Percentiles rank a stretch among this genome's conserved stretches.
Conservation (phyloP, 2,888 invertebrate genomes). For the Drosophila quasianomalipes region DNA sequence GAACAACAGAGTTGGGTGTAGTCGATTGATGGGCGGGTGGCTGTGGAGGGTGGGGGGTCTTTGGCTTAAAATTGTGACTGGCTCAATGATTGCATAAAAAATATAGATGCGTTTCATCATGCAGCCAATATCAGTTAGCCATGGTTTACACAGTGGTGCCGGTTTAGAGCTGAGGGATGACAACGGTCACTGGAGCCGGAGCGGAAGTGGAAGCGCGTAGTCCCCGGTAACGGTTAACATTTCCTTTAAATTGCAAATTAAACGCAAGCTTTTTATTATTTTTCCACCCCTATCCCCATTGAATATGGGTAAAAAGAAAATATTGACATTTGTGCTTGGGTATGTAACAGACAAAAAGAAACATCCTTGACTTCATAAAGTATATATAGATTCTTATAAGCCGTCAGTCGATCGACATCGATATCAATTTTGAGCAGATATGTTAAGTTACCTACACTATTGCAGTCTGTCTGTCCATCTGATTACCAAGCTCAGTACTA, state of each 20-base stretch:
- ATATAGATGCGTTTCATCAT: slow-evolving; percentile 52
- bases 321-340: not conserved
- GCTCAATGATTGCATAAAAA: slow-evolving; percentile 57
- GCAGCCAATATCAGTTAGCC: slow-evolving; percentile 14
- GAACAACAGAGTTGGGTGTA: slow-evolving; percentile 31
- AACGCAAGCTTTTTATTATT: not conserved
- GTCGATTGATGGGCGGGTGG: not conserved
- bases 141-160: slow-evolving; percentile 4
- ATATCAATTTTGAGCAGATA: not conserved
- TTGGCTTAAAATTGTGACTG: slow-evolving; percentile 10
- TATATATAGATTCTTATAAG: not conserved
- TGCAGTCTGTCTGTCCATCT: not conserved
- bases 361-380: not conserved
- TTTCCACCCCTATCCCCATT: not conserved
- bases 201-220: not conserved
- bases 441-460: not conserved
- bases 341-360: not conserved
- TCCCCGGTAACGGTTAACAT: not conserved
- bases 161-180: not conserved
- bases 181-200: not conserved
- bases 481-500: not conserved
- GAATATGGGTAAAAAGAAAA: not conserved
- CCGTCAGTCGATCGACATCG: not conserved
- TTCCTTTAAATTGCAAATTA: not conserved
- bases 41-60: not conserved